Percentiles rank a stretch among this genome's conserved stretches.
These are phyloP conservation scores for Aurelia aurita complex sp. Pacific DNA, from an alignment of 30 jellyfish, hydroid and myxozoan species.

Conservation along the genomic window DNA sequence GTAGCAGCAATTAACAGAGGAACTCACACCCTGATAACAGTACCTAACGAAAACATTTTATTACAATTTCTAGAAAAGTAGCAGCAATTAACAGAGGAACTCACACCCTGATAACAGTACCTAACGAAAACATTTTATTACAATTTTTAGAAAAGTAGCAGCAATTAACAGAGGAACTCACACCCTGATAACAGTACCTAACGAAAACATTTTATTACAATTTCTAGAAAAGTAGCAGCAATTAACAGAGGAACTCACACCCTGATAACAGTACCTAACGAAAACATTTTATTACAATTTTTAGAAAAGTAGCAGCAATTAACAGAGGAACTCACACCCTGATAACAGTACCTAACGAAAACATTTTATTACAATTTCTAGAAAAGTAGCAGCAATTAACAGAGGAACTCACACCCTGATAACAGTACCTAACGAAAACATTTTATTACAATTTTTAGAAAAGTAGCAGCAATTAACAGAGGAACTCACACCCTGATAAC, in stretches of 20 bases:
- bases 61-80: neutral
- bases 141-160: neutral
- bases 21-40: no score
- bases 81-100: neutral
- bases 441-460: neutral
- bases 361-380: neutral
- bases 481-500: no score
- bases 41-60: neutral
- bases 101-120: neutral
- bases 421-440: neutral
- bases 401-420: no score
- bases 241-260: no score
- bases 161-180: neutral
- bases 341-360: neutral
- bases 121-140: neutral
- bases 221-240: neutral
- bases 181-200: neutral
- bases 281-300: neutral
- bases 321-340: no score
- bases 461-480: neutral
- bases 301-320: neutral
- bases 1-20: neutral
- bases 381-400: neutral
- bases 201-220: neutral
- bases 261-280: neutral